Conservation (phyloP, 2,113 vertebrate species). For the Crotalus helleri region DNA sequence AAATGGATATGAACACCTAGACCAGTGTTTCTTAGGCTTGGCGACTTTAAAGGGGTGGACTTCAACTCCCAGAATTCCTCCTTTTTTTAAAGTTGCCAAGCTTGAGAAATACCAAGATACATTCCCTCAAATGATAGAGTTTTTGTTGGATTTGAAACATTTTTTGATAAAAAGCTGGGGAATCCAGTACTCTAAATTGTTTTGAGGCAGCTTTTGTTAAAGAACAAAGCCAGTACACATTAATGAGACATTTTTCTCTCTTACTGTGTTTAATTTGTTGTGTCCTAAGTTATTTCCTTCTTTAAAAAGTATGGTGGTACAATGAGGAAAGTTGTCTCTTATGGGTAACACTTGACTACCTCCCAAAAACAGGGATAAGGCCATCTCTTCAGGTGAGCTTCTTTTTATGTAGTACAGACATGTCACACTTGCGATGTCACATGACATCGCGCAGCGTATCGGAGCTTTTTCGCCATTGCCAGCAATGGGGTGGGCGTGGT, state of each 20-base stretch:
- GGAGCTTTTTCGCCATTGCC: too few relatives aligned
- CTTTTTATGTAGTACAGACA: constrained; percentile 20
- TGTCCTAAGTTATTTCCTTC: constrained; percentile 10
- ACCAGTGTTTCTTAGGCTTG: not conserved
- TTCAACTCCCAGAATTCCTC: not conserved
- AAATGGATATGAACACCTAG: not conserved
- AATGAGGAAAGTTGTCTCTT: constrained; percentile 32
- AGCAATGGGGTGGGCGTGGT: too few relatives aligned
- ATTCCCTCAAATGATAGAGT: not conserved
- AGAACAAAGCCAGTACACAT: constrained; percentile 12
- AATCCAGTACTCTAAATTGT: constrained; percentile 12
- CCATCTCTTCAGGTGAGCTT: constrained; percentile 20
- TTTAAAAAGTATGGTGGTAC: constrained; percentile 53
- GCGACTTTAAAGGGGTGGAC: not conserved
- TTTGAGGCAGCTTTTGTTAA: constrained; percentile 22
- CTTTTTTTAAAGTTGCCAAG: not conserved
- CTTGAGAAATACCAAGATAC: constrained; percentile 5
- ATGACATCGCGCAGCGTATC: too few relatives aligned
- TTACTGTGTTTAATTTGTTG: constrained; percentile 4
- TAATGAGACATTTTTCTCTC: constrained; percentile 11
- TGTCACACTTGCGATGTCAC: too few relatives aligned
- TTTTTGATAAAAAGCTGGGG: not conserved
- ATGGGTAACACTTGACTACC: constrained; percentile 39
- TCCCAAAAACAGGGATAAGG: constrained; percentile 41
- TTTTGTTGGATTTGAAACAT: constrained; percentile 13